Base-by-base conservation (phyloP, 2,888 invertebrate species). In the Andrena camellia region DNA sequence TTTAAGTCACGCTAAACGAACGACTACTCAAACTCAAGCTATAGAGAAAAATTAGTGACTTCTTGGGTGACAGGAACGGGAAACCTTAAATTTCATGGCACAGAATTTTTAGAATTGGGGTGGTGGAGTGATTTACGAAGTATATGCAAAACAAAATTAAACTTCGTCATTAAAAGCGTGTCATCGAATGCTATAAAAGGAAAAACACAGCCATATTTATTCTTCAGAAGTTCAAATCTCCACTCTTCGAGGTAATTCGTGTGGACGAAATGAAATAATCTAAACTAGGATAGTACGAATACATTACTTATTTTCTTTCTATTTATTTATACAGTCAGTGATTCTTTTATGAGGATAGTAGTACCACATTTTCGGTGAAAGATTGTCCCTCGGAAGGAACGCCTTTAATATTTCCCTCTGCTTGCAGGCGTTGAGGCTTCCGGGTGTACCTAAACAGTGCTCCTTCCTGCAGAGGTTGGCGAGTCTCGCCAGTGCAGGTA, bases 401-500 rank as follows among this genome's bases (percentile, higher is more conserved):
- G 29, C 62, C 42, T 52, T 35, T 48, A 29, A 54, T n/a, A 20
- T 33, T 48, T 52, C 57, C 50, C 31, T 50, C 10, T 48, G n/a
- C 10, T 20, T 52, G 63, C 57, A 42, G 59, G 66, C 73, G 31
- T 26, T 10, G 23, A 62, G 20, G 57, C 66, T 50, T 52, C 20
- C 64, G 63, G 52, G 42, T n/a, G 76, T 67, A 42, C 17, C 4
- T 42, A 73, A 78, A 74, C 69, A 68, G 70, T 33, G 50, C 33
- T 52, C 42, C 60, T 31, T 52, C 48, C 31, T 1, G 26, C 29
- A 17, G 50, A 6, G 70, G 31, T 33, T 20, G 62, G 50, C 50
- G 68, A 66, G 48, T 81, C 81, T 77, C 59, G 23, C 26, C 59
- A 42, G 63, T 13, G 66, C 75, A 81, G 74, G 70, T 70, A 81